These are phyloP conservation scores for Haliclystus octoradiatus DNA, from an alignment of 30 jellyfish, hydroid and myxozoan genomes.

Conservation along the genomic window DNA sequence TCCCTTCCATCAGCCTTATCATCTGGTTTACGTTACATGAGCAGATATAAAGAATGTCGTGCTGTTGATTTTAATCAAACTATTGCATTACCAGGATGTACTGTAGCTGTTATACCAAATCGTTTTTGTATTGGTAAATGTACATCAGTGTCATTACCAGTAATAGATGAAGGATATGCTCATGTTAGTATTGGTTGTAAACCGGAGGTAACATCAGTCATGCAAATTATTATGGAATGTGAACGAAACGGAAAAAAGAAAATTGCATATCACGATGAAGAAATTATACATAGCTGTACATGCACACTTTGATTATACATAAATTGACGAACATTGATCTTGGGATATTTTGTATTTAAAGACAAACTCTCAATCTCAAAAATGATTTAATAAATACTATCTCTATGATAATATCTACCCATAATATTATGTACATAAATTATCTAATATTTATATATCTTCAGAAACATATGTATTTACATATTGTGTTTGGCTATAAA, in stretches of 20 bases:
- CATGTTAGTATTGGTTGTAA: background rate
- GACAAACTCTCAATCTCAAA: too few species aligned
- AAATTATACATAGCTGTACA: background rate
- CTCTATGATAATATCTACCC: too few species aligned
- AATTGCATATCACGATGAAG: background rate
- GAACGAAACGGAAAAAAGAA: conserved; percentile 1
- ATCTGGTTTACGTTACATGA: background rate
- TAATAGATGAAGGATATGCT: background rate
- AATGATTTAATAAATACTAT: too few species aligned
- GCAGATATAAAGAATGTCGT: background rate
- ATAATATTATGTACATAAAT: too few species aligned
- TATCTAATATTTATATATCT: background rate
- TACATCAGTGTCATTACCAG: background rate
- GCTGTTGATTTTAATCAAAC: background rate
- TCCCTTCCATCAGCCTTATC: background rate
- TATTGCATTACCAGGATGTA: background rate
- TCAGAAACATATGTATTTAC: background rate
- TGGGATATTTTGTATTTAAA: too few species aligned
- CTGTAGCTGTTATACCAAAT: background rate
- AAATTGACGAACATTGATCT: background rate
- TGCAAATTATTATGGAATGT: background rate
- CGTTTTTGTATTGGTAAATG: background rate
- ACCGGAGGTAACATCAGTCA: background rate
- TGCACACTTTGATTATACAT: background rate
- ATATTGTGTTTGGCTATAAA: background rate